These are phyloP conservation scores for Aporophyla lueneburgensis DNA, from an alignment of 2,888 invertebrate species.

Conservation along the genomic window DNA sequence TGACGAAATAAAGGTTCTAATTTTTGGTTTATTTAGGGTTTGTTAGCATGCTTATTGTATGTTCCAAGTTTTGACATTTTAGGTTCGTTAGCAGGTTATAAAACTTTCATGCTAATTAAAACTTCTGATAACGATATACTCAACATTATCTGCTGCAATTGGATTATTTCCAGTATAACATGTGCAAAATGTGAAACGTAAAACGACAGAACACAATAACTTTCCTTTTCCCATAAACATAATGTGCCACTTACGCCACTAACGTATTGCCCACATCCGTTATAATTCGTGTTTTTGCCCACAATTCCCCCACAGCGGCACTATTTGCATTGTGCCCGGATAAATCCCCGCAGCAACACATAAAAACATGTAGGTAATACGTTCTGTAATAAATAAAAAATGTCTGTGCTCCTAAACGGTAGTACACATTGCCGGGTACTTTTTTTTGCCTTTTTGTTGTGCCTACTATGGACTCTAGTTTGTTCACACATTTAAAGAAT, in stretches of 20 bases:
- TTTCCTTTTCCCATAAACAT: constrained; percentile 39
- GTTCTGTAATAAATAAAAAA: constrained; percentile 57
- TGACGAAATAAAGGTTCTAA: not conserved
- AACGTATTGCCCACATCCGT: constrained; percentile 44
- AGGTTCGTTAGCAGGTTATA: not conserved
- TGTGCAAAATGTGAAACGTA: constrained; percentile 1
- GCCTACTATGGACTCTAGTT: constrained; percentile 5
- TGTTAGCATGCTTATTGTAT: not conserved
- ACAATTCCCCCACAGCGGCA: constrained; percentile 26
- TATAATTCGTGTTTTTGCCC: constrained; percentile 52
- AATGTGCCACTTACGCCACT: constrained; percentile 43
- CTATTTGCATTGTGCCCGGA: constrained; percentile 50
- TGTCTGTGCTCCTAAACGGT: constrained; percentile 41
- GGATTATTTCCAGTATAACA: constrained; percentile 10
- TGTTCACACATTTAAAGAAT: not conserved
- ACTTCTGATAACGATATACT: not conserved
- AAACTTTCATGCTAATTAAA: constrained; percentile 8
- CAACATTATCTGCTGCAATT: not conserved
- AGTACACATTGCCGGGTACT: constrained; percentile 12
- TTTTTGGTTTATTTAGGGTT: not conserved
- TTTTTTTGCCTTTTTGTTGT: constrained; percentile 21
- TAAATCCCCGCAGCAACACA: constrained; percentile 49
- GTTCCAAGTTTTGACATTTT: not conserved
- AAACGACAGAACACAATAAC: constrained; percentile 8
- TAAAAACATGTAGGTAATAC: constrained; percentile 53